Conservation (phyloP, 2,113 vertebrate species). For the Tragelaphus scriptus region DNA sequence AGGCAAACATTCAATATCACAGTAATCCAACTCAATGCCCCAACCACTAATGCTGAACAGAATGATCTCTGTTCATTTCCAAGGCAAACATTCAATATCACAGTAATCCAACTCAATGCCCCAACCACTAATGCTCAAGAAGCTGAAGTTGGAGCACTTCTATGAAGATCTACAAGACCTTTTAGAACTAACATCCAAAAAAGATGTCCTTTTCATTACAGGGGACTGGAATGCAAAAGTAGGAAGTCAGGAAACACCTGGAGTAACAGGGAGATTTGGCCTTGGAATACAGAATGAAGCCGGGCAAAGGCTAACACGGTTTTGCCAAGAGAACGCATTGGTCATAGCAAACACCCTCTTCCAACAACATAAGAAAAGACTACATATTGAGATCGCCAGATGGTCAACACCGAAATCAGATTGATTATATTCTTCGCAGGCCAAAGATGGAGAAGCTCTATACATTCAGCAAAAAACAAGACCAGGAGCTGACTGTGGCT, state of each 20-base stretch:
- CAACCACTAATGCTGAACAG: neutral
- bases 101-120: neutral
- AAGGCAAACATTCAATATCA: neutral
- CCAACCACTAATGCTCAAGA: neutral
- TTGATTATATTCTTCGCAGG: neutral
- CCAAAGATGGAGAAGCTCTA: neutral
- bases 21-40: neutral
- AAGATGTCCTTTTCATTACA: neutral
- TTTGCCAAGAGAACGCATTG: fast-evolving
- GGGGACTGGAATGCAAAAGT: neutral
- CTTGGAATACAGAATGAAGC: neutral
- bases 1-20: neutral
- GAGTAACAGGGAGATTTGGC: neutral
- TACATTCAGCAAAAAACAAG: neutral
- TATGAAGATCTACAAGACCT: neutral
- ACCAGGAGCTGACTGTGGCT: neutral
- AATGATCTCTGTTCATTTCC: neutral
- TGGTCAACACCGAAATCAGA: neutral
- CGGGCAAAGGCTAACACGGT: fast-evolving
- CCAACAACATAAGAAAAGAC: neutral
- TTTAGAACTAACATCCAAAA: neutral
- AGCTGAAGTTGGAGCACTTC: neutral
- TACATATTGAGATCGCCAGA: neutral
- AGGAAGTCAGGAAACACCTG: neutral
- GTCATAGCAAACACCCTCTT: neutral